A percentile compares a stretch with the other conserved stretches of the same genome.
phyloP scores from a whole-genome alignment of 1,140 invertebrate genomes.

The Drosophila asahinai region DNA sequence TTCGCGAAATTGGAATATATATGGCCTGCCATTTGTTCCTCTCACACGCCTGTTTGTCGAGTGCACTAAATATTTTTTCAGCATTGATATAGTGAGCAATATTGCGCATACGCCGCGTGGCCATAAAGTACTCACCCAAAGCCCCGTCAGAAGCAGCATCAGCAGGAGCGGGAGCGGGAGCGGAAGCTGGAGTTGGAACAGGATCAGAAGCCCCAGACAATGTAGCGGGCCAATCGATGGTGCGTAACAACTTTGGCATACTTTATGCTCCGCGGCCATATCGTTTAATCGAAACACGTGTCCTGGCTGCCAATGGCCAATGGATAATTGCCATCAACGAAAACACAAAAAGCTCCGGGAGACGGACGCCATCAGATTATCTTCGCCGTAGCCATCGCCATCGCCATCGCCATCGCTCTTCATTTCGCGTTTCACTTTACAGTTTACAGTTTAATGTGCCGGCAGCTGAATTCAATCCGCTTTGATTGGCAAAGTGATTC shows the following conservation, averaged over 20 bases:
- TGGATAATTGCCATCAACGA: conserved; percentile 40
- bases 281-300: conserved; percentile 59
- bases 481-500: conserved; percentile 44
- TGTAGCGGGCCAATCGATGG: conserved; percentile 41
- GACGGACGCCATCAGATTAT: conserved; percentile 29
- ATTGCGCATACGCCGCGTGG: conserved; percentile 67
- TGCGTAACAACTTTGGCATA: conserved; percentile 61
- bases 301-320: conserved; percentile 36
- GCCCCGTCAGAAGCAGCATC: conserved; percentile 13
- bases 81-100: conserved; percentile 54
- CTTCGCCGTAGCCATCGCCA: conserved; percentile 1
- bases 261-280: conserved; percentile 50
- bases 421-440: conserved; percentile 20
- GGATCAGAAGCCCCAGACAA: conserved; percentile 14
- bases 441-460: conserved; percentile 23
- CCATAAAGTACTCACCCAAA: conserved; percentile 53
- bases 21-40: conserved; percentile 51
- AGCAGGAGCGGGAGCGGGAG: background rate
- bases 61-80: conserved; percentile 55
- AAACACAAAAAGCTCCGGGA: conserved; percentile 26
- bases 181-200: background rate
- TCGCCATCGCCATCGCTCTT: conserved; percentile 24
- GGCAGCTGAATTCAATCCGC: conserved; percentile 47
- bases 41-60: conserved; percentile 33
- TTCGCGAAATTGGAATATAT: conserved; percentile 31